Conservation (phyloP, 2,113 vertebrate species). For the Centropus unirufus region DNA sequence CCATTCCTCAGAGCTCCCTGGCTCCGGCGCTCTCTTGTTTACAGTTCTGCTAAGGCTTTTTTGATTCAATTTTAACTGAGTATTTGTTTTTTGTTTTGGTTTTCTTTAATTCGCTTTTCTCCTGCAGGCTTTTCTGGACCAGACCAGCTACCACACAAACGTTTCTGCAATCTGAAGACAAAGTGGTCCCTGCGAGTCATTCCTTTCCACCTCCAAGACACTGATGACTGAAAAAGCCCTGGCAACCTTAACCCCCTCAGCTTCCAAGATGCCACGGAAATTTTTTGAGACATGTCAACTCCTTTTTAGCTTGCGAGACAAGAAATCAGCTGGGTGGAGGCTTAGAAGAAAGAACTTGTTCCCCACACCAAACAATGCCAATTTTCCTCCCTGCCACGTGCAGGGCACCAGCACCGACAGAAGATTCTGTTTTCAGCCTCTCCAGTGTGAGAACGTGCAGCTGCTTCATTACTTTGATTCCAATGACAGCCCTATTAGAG, state of each 20-base stretch:
- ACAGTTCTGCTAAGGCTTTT: neutral
- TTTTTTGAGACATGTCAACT: neutral
- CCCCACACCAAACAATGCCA: neutral
- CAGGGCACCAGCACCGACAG: neutral
- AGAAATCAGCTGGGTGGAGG: neutral
- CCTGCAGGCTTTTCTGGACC: neutral
- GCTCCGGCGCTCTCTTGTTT: neutral
- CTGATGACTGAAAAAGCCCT: rapidly evolving
- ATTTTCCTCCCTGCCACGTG: neutral
- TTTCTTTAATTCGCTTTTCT: neutral
- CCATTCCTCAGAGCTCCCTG: rapidly evolving
- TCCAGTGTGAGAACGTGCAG: neutral
- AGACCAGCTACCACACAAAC: neutral
- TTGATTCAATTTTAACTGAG: neutral
- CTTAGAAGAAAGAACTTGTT: neutral
- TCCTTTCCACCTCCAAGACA: neutral
- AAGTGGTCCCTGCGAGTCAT: neutral
- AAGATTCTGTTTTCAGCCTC: neutral
- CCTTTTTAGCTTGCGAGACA: neutral
- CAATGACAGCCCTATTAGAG: neutral
- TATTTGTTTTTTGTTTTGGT: neutral
- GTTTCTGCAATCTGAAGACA: neutral
- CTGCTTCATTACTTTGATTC: neutral
- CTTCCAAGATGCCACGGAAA: neutral
- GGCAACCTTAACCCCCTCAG: neutral